Evolutionary conservation across 2,113 vertebrate species (phyloP).

Genomic region (Zingel zingel): DNA sequence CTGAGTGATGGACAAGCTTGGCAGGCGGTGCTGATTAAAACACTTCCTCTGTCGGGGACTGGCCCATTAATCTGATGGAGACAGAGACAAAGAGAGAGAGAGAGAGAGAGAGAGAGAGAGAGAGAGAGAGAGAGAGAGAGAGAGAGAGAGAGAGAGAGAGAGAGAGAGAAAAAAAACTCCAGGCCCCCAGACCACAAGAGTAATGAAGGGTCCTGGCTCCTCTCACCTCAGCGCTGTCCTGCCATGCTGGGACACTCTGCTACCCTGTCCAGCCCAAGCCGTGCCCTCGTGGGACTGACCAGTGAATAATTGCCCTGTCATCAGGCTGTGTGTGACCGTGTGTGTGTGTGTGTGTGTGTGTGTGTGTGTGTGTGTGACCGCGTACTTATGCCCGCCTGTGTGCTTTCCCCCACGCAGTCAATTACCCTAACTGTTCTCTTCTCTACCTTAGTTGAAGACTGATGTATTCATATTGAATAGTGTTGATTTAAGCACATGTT

Average conservation of each 20-base stretch:
- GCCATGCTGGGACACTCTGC: slow-evolving; percentile 71
- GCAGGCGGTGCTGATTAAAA: slow-evolving; percentile 86
- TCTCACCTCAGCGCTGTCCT: slow-evolving; percentile 76
- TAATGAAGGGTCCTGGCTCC: slow-evolving; percentile 83
- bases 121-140: slow-evolving; percentile 19
- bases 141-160: slow-evolving; percentile 7
- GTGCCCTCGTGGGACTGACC: slow-evolving; percentile 78
- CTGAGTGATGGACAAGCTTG: slow-evolving; percentile 84
- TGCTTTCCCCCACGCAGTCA: slow-evolving; percentile 56
- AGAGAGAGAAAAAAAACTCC: slow-evolving; percentile 38
- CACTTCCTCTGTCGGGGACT: slow-evolving; percentile 84
- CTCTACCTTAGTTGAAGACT: slow-evolving; percentile 71
- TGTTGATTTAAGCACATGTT: slow-evolving; percentile 81
- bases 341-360: neutral
- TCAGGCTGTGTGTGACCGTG: slow-evolving; percentile 74
- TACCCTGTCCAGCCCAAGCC: slow-evolving; percentile 71
- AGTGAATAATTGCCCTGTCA: slow-evolving; percentile 86
- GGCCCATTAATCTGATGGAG: slow-evolving; percentile 85
- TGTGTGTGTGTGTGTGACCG: slow-evolving; percentile 38
- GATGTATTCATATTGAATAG: slow-evolving; percentile 79
- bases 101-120: slow-evolving; percentile 7
- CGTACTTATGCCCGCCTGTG: slow-evolving; percentile 26
- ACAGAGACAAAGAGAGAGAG: slow-evolving; percentile 52
- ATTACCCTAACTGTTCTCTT: slow-evolving; percentile 73
- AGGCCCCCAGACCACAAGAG: slow-evolving; percentile 69